These are phyloP conservation scores for Schlechtendalia chinensis DNA, from an alignment of 1,140 invertebrate genomes.

Conservation along the genomic window DNA sequence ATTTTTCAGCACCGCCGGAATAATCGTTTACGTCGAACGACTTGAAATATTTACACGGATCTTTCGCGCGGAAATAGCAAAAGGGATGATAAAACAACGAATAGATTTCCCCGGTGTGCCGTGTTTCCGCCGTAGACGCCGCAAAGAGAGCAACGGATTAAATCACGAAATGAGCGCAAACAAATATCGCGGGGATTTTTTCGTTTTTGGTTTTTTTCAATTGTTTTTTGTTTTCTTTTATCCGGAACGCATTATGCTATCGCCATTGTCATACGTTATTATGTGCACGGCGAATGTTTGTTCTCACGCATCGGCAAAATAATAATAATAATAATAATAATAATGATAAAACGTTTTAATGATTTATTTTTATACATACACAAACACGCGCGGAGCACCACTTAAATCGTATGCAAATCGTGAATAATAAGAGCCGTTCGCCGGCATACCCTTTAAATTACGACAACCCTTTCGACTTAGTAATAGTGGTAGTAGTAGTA, in stretches of 20 bases:
- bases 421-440: constrained; percentile 13
- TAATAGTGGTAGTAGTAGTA: no score
- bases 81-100: constrained; percentile 19
- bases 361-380: constrained; percentile 30
- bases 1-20: constrained; percentile 31
- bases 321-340: no score
- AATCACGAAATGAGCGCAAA: constrained; percentile 35
- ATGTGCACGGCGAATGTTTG: not conserved
- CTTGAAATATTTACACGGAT: constrained; percentile 39
- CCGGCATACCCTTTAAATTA: constrained; percentile 30
- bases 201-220: no score
- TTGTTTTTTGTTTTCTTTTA: not conserved
- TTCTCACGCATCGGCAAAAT: constrained; percentile 26
- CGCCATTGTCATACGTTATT: not conserved
- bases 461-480: constrained; percentile 32
- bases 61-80: not conserved
- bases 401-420: constrained; percentile 43
- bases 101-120: constrained; percentile 47
- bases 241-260: constrained; percentile 10
- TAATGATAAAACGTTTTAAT: constrained; percentile 41
- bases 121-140: constrained; percentile 22
- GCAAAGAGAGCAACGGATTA: constrained; percentile 42
- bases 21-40: constrained; percentile 44
- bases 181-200: constrained; percentile 14
- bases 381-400: not conserved